phyloP scores from a whole-genome alignment of 2,113 vertebrate genomes.

The Scolopax mira region DNA sequence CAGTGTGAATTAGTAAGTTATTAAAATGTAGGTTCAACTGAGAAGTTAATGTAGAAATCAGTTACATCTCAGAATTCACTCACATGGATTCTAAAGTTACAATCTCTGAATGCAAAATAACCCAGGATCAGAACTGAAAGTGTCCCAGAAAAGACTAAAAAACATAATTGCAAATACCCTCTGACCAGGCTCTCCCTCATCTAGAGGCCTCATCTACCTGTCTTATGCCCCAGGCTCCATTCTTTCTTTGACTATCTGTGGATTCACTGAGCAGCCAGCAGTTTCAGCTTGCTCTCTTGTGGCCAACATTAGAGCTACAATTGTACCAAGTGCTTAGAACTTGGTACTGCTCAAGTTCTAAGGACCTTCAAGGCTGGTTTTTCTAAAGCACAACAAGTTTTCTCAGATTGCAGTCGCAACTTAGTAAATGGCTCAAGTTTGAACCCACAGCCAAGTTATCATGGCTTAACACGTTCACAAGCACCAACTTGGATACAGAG shows the following conservation, averaged over 20 bases:
- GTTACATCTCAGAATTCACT: neutral
- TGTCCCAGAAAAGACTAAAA: neutral
- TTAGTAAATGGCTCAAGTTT: neutral
- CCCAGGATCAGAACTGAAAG: neutral
- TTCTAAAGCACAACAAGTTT: neutral
- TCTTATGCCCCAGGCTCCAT: neutral
- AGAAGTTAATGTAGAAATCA: neutral
- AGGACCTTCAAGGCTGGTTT: neutral
- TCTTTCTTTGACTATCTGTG: neutral
- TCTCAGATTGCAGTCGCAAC: neutral
- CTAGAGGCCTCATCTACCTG: neutral
- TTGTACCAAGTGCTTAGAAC: too few relatives aligned
- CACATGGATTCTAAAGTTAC: accelerated
- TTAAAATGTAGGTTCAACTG: neutral
- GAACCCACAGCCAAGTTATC: neutral
- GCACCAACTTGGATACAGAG: neutral
- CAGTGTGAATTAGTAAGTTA: neutral
- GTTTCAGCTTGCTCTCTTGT: slow-evolving; percentile 42
- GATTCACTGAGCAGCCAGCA: neutral
- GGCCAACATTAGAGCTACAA: slow-evolving; percentile 22
- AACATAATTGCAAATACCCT: neutral
- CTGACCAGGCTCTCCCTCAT: neutral
- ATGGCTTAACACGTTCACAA: neutral
- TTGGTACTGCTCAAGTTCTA: neutral
- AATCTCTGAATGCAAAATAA: neutral